These are phyloP conservation scores for Rissa tridactyla DNA, from an alignment of 2,113 vertebrate genomes.

Conservation along the genomic window DNA sequence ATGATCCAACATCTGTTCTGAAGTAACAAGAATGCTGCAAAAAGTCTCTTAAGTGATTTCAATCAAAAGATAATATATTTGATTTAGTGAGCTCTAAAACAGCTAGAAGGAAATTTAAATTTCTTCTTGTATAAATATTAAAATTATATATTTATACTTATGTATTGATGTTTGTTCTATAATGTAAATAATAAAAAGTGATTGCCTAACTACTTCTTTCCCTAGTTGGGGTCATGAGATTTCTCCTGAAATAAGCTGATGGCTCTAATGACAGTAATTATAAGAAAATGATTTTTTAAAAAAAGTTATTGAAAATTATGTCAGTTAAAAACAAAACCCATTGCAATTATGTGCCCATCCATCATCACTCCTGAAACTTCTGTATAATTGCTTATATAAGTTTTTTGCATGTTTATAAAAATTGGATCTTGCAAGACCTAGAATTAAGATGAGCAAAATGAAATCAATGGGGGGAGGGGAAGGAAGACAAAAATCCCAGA, in stretches of 20 bases:
- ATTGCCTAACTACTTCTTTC: not conserved
- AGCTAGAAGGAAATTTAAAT: not conserved
- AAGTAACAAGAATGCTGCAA: not conserved
- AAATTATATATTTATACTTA: not conserved
- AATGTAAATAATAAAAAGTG: not conserved
- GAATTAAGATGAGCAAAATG: not conserved
- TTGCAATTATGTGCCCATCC: rapidly evolving
- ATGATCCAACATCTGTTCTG: not conserved
- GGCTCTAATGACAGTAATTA: not conserved
- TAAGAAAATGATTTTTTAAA: not conserved
- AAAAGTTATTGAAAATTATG: not conserved
- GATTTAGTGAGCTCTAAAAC: not conserved
- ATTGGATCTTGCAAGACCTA: not conserved
- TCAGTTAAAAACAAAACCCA: not conserved
- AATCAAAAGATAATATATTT: not conserved
- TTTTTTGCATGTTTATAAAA: not conserved
- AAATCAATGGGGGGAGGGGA: not conserved
- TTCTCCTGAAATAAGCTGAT: not conserved
- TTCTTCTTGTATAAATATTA: not conserved
- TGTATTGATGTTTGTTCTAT: not conserved
- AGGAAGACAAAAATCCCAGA: not conserved
- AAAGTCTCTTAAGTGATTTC: not conserved
- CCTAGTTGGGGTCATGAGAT: not conserved
- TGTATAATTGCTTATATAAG: not conserved
- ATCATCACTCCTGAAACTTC: not conserved